Evolutionary conservation across 1,140 invertebrate genomes (phyloP), one percentile per base, ranked within the genome.

Genomic region (Hermatobates lingyangjiaoensis): DNA sequence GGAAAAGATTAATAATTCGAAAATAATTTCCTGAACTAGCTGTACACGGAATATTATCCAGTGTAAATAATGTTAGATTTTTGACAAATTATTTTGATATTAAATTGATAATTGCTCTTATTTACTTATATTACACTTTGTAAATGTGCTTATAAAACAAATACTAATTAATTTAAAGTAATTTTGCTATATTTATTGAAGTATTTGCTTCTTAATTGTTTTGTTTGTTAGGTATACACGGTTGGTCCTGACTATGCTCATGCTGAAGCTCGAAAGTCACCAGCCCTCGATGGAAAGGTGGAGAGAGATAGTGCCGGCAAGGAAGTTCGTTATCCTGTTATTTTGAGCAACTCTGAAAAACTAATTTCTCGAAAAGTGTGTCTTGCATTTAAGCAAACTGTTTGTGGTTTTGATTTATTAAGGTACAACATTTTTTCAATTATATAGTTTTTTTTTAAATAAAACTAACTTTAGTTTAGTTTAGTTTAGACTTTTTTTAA

Each of bases 221-320:
- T 44, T 20, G 45, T 46, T 50, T 68, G 68, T 48, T 67, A 85
- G 75, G 83, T 88, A 18, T 93, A 93, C 62, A 90, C 88, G 12
- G 87, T 93, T 15, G 95, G 95, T 0, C 91, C 93, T 1, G 95
- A 98, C 69, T 99, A 99, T 66, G 95, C 94, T 18, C 96, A 99
- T 68, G 95, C 96, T 0, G 96, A 99, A 68, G 96, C 96, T 0
- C 70, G 96, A 28, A 99, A 99, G 69, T 97, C 93, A 50, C 96
- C 96, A 0, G 93, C 93, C 1, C 70, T 98, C 1, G 90, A 95
- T 66, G 96, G 95, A 0, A 98, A 98, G 71, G 96, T 99, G 3
- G 96, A 99, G 68, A 68, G 96, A 45, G 95, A 99, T 63, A 84
- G 88, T 28, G 91, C 98, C 64, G 96, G 96, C 26, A 97, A 98